Base-by-base conservation (phyloP, 2,888 invertebrate species). In the Osmoderma eremita region DNA sequence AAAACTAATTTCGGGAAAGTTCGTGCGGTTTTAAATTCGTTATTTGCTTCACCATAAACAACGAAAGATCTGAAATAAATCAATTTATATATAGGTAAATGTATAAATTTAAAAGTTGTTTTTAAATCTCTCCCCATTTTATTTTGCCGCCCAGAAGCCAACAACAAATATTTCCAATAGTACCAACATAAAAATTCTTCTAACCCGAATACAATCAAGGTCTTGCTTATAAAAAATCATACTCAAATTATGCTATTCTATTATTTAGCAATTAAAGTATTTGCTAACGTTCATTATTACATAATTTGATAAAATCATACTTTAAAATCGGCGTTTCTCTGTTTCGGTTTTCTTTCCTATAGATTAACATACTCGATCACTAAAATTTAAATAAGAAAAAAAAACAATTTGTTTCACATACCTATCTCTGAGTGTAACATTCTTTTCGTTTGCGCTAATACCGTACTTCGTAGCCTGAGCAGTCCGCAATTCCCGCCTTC, bases 1-100 rank as follows among this genome's bases (percentile, higher is more conserved):
- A 83, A 74, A 15, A 85, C 76, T 76, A 86, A 74, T 56, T 83
- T 83, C 0, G 85, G 84, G 70, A 83, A 81, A 3, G 83, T 81
- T 63, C 70, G 65, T 1, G 71, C 73, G 3, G 73, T 72, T 68
- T 71, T 72, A 18, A 73, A 71, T 58, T 73, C 71, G n/a, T 67
- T 65, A 39, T 71, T 71, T 3, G 58, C 58, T 39, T 67, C 70
- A 2, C 67, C 70, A 30, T 69, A 70, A 8, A 73, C 66, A 13
- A 73, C 45, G 42, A 72, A 73, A 2, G 70, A 72, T 41, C 73
- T 73, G 49, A 24, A 36, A 65, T 38, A n/a, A 20, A 2, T 15
- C 4, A 36, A 51, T 1, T 1, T 15, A 13, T 4, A 3, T n/a
- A n/a, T 42, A 42, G n/a, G 15, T 10, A 42, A 42, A 4, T 42